Conservation (phyloP, 2,797 vertebrate genomes). For the Myioborus miniatus region DNA sequence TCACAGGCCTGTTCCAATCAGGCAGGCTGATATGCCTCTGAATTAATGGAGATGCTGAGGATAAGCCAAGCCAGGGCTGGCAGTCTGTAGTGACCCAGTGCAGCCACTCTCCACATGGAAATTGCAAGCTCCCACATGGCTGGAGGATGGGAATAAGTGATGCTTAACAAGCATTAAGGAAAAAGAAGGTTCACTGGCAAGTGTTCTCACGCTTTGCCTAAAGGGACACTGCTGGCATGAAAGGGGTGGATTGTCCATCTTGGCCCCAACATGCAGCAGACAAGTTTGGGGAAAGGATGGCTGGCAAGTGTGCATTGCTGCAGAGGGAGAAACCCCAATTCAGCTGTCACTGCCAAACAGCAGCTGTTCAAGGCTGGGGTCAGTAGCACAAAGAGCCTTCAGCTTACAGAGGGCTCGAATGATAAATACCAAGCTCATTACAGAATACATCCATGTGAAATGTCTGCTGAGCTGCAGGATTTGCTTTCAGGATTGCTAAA, state of each 20-base stretch:
- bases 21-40: neutral
- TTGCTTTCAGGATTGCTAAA: slow-evolving; percentile 4
- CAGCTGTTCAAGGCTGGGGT: slow-evolving; percentile 39
- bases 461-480: slow-evolving; percentile 28
- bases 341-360: slow-evolving; percentile 38
- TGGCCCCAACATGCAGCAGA: neutral
- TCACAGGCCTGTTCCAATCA: neutral
- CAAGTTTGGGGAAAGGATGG: neutral
- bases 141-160: neutral
- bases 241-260: slow-evolving; percentile 25
- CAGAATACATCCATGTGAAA: slow-evolving; percentile 5
- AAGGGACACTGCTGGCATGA: neutral
- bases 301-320: slow-evolving; percentile 24
- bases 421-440: slow-evolving; percentile 35
- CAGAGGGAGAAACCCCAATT: slow-evolving; percentile 12
- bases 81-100: neutral
- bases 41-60: neutral
- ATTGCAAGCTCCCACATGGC: neutral
- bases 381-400: slow-evolving; percentile 44
- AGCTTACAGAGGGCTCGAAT: neutral
- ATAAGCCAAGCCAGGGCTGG: neutral
- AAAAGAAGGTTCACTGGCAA: neutral
- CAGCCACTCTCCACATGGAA: neutral
- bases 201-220: neutral
- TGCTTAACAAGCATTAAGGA: slow-evolving; percentile 2